Base-by-base conservation (phyloP, 2,797 vertebrate genomes). In the Chlorospingus flavigularis region DNA sequence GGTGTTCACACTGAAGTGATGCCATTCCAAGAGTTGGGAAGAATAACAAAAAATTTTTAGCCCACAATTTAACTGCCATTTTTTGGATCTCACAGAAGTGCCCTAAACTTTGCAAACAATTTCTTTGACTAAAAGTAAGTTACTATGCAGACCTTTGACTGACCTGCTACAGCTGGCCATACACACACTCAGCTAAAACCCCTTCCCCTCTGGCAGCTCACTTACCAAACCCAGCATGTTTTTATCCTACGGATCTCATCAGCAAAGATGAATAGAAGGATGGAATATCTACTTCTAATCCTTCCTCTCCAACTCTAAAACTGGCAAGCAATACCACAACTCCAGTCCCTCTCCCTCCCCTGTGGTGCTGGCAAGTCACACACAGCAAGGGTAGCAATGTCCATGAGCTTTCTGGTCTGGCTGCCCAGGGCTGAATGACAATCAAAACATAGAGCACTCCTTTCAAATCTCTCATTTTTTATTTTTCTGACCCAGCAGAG, bases 341-440 rank as follows among this genome's bases (percentile, higher is more conserved):
- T 79, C 1, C 0, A 13, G 43, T 62, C 33, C 40, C 50, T 58
- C 0, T 0, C 33, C 25, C 14, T 31, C 5, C 13, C 17, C 42
- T 23, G 19, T 40, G 54, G 33, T 14, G 16, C 20, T n/a, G 45
- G 18, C 31, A 82, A 68, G 31, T 17, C 47, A 61, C 35, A 28
- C 28, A 48, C 4, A 77, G 26, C 6, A 72, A 50, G 19, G 35
- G 14, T 2, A 63, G 8, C 24, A 50, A 77, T 39, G 20, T 67
- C 63, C 45, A 35, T 7, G 40, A 40, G 40, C 63, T 73, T 30
- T 88, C 33, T 48, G 63, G 12, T n/a, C 39, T 21, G 54, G 42
- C 42, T 81, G 62, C 37, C 40, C 39, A 40, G 28, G 15, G 28
- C 45, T 51, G 19, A 85, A 78, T 11, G 23, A 68, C 71, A 80